Conservation (phyloP, 1,140 invertebrate species). For the Anadara kagoshimensis region DNA sequence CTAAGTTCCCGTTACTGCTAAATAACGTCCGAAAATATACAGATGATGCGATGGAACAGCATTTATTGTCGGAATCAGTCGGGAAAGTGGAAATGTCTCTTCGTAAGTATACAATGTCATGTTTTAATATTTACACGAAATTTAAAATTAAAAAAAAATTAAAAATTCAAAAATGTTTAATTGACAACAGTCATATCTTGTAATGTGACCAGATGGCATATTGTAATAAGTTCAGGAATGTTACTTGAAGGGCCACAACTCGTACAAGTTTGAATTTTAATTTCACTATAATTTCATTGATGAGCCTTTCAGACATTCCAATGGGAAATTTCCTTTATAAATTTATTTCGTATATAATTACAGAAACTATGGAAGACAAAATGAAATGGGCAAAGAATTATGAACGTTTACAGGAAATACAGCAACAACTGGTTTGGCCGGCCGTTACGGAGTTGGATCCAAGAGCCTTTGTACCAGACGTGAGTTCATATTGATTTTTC, state of each 20-base stretch:
- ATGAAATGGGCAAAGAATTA: conserved; percentile 85
- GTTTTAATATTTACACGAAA: too few species aligned
- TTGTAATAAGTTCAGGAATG: too few species aligned
- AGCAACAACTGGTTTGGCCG: conserved; percentile 82
- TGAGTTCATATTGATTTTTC: conserved; percentile 52
- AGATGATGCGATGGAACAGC: conserved; percentile 76
- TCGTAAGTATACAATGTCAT: conserved; percentile 75
- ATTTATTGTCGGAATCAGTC: conserved; percentile 77
- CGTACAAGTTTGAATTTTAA: not conserved
- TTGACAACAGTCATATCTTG: too few species aligned
- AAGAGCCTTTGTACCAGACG: conserved; percentile 81
- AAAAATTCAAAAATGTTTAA: too few species aligned
- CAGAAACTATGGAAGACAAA: conserved; percentile 83
- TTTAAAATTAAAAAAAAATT: too few species aligned
- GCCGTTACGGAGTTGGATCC: conserved; percentile 81
- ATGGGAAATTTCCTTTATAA: not conserved
- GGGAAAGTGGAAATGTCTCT: conserved; percentile 80
- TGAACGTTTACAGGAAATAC: conserved; percentile 82
- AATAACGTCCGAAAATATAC: conserved; percentile 79
- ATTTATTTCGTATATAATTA: conserved; percentile 25
- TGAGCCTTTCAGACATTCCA: not conserved
- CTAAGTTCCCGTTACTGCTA: conserved; percentile 81
- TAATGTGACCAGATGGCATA: too few species aligned
- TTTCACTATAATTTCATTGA: not conserved
- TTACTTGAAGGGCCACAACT: not conserved